These are phyloP conservation scores for Sisyra terminalis DNA, from an alignment of 2,888 invertebrate species.

Conservation along the genomic window DNA sequence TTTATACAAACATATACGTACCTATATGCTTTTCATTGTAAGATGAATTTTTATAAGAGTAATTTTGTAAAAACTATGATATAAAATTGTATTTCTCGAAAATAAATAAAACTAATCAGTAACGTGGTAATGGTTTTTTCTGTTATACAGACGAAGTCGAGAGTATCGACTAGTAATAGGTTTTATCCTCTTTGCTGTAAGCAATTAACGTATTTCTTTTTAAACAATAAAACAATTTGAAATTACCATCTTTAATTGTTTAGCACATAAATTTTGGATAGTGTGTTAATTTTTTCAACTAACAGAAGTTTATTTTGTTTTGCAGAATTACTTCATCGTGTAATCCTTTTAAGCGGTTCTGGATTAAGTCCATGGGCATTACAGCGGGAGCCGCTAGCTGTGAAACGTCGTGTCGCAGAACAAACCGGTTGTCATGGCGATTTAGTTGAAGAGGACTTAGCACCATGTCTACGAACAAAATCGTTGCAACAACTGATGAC, in stretches of 20 bases:
- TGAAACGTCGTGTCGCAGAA: conserved; percentile 66
- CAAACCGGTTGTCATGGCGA: conserved; percentile 74
- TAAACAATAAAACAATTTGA: no score
- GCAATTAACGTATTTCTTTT: background rate
- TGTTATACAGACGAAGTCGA: background rate
- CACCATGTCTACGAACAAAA: conserved; percentile 67
- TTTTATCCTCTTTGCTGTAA: background rate
- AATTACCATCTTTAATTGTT: background rate
- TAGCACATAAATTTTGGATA: background rate
- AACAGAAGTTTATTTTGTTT: conserved; percentile 22
- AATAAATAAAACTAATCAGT: no score
- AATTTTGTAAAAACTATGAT: no score
- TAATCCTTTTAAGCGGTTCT: conserved; percentile 77
- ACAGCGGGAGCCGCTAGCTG: conserved; percentile 65
- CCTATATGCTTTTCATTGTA: no score
- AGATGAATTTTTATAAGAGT: no score
- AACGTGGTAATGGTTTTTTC: background rate
- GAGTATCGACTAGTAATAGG: background rate
- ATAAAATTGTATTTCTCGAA: no score
- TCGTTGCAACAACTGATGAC: conserved; percentile 56
- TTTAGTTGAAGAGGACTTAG: conserved; percentile 64
- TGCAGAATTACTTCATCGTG: conserved; percentile 74
- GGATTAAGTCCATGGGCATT: conserved; percentile 86
- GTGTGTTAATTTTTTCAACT: background rate
- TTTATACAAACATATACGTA: no score